These are phyloP conservation scores for Fragum sueziense DNA, from an alignment of 2,888 invertebrate genomes.

Conservation along the genomic window DNA sequence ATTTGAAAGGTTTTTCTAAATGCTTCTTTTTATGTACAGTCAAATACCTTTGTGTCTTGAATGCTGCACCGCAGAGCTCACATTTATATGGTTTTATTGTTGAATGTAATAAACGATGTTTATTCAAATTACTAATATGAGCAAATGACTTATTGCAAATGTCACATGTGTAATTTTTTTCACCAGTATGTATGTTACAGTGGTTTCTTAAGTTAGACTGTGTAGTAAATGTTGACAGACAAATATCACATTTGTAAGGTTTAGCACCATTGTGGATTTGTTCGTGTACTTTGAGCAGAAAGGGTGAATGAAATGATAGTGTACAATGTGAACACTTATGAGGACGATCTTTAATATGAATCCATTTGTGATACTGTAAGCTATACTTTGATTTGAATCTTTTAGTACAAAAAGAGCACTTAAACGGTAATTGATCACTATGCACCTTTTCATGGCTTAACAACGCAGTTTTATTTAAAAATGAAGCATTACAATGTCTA, in stretches of 20 bases:
- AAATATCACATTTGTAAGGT: not conserved
- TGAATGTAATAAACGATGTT: not conserved
- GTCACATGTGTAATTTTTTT: not conserved
- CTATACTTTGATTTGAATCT: not conserved
- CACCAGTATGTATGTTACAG: not conserved
- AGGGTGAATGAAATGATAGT: not conserved
- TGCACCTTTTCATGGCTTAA: not conserved
- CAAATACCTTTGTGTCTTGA: not conserved
- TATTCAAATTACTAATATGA: not conserved
- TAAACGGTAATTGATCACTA: not conserved
- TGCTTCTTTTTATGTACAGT: not conserved
- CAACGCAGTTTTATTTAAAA: too few species aligned
- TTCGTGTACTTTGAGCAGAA: not conserved
- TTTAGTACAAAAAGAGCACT: not conserved
- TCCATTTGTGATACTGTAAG: not conserved
- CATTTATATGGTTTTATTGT: not conserved
- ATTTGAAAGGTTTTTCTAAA: not conserved
- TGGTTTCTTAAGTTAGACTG: not conserved
- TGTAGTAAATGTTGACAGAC: not conserved
- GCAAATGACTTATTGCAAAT: not conserved
- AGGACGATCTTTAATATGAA: not conserved
- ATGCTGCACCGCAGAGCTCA: not conserved
- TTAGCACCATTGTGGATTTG: not conserved
- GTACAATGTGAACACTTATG: not conserved
- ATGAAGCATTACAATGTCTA: too few species aligned